Conservation (phyloP, 2,113 vertebrate species). For the Platichthys stellatus region DNA sequence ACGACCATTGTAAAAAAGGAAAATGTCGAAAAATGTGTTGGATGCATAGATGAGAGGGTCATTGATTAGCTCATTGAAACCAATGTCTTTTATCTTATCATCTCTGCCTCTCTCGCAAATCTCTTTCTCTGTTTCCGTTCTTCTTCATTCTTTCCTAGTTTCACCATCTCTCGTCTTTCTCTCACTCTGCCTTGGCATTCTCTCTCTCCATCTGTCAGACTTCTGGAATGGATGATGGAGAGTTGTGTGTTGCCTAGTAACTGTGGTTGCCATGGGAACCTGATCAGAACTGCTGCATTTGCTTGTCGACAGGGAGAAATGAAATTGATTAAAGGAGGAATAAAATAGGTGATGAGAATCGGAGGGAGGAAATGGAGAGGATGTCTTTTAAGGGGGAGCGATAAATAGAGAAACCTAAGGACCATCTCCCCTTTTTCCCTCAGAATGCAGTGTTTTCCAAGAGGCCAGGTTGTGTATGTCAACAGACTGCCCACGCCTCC, state of each 20-base stretch:
- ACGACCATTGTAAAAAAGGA: no score
- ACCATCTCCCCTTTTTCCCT: background rate
- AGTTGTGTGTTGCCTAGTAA: conserved; percentile 86
- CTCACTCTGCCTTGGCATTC: conserved; percentile 57
- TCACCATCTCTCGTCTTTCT: conserved; percentile 27
- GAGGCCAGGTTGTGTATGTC: conserved; percentile 30
- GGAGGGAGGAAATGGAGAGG: conserved; percentile 24
- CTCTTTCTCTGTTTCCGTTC: conserved; percentile 15
- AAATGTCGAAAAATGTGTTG: no score
- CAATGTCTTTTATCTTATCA: background rate
- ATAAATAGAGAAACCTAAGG: conserved; percentile 5
- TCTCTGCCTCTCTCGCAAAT: background rate
- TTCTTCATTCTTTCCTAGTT: conserved; percentile 18
- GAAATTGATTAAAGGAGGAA: conserved; percentile 82
- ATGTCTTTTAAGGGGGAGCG: background rate
- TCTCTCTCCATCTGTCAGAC: conserved; percentile 82
- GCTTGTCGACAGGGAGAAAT: conserved; percentile 78
- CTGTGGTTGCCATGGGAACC: conserved; percentile 80
- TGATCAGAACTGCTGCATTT: conserved; percentile 73
- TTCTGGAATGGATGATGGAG: conserved; percentile 86
- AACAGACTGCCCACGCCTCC: conserved; percentile 43
- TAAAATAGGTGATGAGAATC: conserved; percentile 70
- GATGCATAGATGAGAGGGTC: no score
- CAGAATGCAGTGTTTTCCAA: conserved; percentile 40
- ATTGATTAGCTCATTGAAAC: background rate